Evolutionary conservation across 2,888 invertebrate genomes (phyloP), one percentile per base, ranked within the genome.

Genomic region (Altica lythri): DNA sequence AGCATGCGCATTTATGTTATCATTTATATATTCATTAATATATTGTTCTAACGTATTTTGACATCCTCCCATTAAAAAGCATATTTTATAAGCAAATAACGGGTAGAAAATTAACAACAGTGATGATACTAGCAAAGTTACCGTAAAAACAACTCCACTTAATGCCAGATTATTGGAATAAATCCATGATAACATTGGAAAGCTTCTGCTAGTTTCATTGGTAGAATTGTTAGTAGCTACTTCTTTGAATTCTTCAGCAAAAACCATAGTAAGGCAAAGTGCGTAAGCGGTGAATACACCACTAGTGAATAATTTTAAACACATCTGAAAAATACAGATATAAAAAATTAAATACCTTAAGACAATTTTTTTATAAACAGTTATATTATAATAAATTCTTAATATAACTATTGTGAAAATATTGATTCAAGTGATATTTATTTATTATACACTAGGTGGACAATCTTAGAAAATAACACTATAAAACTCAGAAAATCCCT

Each of bases 21-120:
- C 57, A 30, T 59, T 55, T 18, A 67, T 50, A 42, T 68, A 64
- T 35, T 66, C 60, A 46, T 74, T 72, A 4, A 74, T 63, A 49
- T 72, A 71, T 30, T 63, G 44, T 42, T 70, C 69, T 44, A 74
- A 44, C 29, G 65, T 65, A 35, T 72, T 66, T 35, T 66, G 64
- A 46, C 75, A 75, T 25, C 68, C 68, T 34, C 75, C 75, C 30
- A 74, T 59, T 16, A 72, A 46, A 53, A 70, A 73, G 55, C 75
- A 75, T 16, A 75, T 55, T 59, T 72, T 73, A 63, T 72, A 74
- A 8, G 68, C 62, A 48, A 71, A 59, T 42, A 73, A 32, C 3
- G 74, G 74, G 43, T 69, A 65, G 38, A 71, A 64, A 10, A 73
- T 60, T 0, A 68, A 66, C 27, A 66, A 37, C 16, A 71, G 16